Evolutionary conservation across 30 jellyfish, hydroid and myxozoan genomes (phyloP), one percentile per base, ranked within the genome.

Genomic region (Rhopilema esculentum): DNA sequence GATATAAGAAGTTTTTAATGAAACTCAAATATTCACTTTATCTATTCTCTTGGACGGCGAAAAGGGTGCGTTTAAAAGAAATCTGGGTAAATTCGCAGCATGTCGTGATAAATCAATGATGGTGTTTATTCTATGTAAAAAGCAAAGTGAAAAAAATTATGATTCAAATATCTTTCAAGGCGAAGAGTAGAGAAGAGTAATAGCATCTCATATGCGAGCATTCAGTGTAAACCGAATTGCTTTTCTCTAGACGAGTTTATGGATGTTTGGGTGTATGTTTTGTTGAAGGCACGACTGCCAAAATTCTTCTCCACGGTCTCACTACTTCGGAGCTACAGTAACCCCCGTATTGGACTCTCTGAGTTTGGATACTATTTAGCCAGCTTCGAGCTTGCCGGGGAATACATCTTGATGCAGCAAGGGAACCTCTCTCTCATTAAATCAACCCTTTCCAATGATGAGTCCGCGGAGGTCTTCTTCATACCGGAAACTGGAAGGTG

Each of bases 221-320:
- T 79, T 28, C 16, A 1, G 28, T 21, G 68, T 29, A 66, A 28
- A 53, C 52, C 66, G 4, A 15, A 8, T 27, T 18, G 21, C 27
- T 65, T 53, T 77, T 33, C 72, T 40, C 57, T 40, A 91, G 98
- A 92, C 40, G 96, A 92, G 66, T 92, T 92, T 83, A 86, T 87
- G 88, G 98, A 92, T 66, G 69, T 92, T 8, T 92, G 96, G 98
- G 98, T 92, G 53, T 92, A 79, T 50, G 88, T 92, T 19, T 29
- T 87, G 32, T 63, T 85, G 62, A 91, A 87, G 75, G 96, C 98
- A 22, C 79, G 91, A 27, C 51, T 92, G 16, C 85, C 91, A 21
- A 21, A 84, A 21, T 67, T 85, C 75, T 75, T 77, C 80, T 62
- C 93, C 22, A 75, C 82, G 16, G 81, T 87, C 7, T 49, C 92